A percentile compares a stretch with the other conserved stretches of the same genome.
phyloP scores from a whole-genome alignment of 2,113 vertebrate genomes.

The Dasyurus viverrinus region DNA sequence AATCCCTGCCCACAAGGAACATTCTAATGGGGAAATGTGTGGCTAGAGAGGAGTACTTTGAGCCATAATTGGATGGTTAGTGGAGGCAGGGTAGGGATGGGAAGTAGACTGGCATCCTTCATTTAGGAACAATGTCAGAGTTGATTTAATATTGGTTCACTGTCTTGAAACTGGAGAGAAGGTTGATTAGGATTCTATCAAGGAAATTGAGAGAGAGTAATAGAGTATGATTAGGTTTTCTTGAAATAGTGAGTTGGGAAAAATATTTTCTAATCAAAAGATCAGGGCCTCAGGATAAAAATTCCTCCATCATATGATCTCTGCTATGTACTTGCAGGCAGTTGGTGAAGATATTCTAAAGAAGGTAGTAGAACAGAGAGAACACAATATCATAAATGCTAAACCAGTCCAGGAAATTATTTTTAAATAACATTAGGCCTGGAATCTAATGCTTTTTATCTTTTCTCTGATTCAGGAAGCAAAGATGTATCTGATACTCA shows the following conservation, averaged over 20 bases:
- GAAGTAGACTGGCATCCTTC: background rate
- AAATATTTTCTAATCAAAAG: background rate
- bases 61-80: background rate
- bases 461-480: constrained; percentile 15
- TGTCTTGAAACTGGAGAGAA: background rate
- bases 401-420: background rate
- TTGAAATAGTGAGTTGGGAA: background rate
- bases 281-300: background rate
- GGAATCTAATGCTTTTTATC: background rate
- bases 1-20: background rate
- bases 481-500: background rate
- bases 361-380: background rate
- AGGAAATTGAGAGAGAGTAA: no score
- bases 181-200: background rate
- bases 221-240: background rate
- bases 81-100: background rate
- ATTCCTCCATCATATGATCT: background rate
- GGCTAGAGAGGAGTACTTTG: background rate
- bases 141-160: background rate
- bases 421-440: background rate
- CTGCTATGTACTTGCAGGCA: background rate
- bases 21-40: background rate
- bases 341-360: background rate
- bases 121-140: background rate
- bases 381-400: background rate